Evolutionary conservation across 2,797 vertebrate genomes (phyloP).

Genomic region (Potorous gilbertii): DNA sequence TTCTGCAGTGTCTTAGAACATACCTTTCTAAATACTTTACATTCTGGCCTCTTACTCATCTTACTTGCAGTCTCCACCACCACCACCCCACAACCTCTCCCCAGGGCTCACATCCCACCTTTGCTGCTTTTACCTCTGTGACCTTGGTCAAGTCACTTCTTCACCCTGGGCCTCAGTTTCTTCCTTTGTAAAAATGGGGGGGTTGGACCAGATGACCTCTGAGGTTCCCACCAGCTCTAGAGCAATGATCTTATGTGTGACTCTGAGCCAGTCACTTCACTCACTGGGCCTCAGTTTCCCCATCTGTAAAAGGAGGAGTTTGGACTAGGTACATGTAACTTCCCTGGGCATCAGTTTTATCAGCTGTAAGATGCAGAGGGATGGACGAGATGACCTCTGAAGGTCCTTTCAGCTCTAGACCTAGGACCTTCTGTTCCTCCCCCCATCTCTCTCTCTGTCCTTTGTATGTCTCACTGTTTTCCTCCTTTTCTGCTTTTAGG

Average conservation of each 20-base stretch:
- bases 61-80: neutral
- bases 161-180: neutral
- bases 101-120: neutral
- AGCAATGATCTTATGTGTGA: neutral
- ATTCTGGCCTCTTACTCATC: neutral
- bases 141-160: neutral
- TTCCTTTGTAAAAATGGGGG: neutral
- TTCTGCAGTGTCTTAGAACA: neutral
- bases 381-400: neutral
- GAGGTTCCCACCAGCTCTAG: neutral
- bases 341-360: neutral
- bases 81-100: neutral
- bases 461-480: slow-evolving; percentile 55
- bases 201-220: neutral
- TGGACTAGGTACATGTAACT: neutral
- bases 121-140: neutral
- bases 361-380: neutral
- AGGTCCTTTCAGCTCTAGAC: neutral
- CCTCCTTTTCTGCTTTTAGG: slow-evolving; percentile 83
- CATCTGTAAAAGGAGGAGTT: neutral
- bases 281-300: neutral
- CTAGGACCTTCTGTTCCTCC: neutral
- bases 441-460: neutral
- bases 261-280: neutral
- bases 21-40: neutral